phyloP scores from a whole-genome alignment of 2,113 vertebrate genomes.

The Genyomyrus donnyi region DNA sequence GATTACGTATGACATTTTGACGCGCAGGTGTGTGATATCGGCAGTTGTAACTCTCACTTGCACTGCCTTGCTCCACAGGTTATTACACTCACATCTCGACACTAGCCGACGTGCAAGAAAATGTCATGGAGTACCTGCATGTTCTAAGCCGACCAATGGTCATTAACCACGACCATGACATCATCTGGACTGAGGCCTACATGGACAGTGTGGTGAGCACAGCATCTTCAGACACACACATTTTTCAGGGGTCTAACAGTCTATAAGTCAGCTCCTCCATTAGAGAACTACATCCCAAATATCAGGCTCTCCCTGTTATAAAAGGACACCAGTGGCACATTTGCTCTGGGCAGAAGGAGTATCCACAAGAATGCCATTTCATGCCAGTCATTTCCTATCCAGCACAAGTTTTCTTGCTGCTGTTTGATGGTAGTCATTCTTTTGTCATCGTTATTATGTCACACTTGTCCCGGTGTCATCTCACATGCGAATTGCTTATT shows the following conservation, averaged over 20 bases:
- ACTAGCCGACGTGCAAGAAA: conserved; percentile 87
- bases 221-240: neutral
- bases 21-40: neutral
- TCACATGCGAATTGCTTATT: neutral
- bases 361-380: neutral
- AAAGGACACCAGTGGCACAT: neutral
- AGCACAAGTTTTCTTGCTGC: neutral
- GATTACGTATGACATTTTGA: neutral
- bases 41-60: conserved; percentile 6
- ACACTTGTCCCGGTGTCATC: neutral
- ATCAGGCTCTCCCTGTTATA: neutral
- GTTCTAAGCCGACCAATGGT: conserved; percentile 96
- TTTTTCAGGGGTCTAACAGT: neutral
- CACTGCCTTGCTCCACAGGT: conserved; percentile 52
- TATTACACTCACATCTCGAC: conserved; percentile 95
- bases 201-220: conserved; percentile 85
- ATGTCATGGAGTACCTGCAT: conserved; percentile 94
- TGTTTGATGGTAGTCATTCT: neutral
- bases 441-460: neutral
- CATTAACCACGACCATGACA: conserved; percentile 90
- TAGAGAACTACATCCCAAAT: neutral
- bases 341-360: neutral
- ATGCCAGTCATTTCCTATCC: conserved; percentile 10
- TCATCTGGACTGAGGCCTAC: conserved; percentile 95
- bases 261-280: neutral